phyloP scores from a whole-genome alignment of 92 coral and sea anemone species.

The Meandrina meandrites region DNA sequence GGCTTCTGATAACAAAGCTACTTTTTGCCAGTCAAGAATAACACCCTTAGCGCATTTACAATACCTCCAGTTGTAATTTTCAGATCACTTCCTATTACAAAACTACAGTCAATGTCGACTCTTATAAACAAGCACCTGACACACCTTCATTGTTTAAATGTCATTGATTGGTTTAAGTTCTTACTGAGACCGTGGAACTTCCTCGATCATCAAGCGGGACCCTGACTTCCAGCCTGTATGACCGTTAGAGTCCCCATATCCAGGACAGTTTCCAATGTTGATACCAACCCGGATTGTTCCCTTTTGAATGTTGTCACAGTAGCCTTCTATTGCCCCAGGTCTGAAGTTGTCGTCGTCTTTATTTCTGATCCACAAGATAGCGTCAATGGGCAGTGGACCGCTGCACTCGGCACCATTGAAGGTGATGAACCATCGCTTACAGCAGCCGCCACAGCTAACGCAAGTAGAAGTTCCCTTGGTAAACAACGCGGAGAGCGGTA shows the following conservation, averaged over 20 bases:
- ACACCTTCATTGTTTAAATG: too few species aligned
- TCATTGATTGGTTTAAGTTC: too few species aligned
- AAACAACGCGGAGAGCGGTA: neutral
- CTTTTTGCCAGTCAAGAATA: too few species aligned
- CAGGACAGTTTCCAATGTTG: slow-evolving; percentile 9
- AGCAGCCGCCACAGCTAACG: neutral
- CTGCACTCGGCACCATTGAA: slow-evolving; percentile 6
- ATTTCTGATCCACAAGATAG: neutral
- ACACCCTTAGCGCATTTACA: too few species aligned
- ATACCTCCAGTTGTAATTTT: too few species aligned
- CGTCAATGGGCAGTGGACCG: neutral
- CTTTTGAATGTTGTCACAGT: slow-evolving; percentile 7
- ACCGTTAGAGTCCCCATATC: slow-evolving; percentile 1
- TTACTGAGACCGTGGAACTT: slow-evolving; percentile 2
- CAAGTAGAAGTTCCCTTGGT: neutral
- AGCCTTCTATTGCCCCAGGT: neutral
- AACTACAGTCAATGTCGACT: too few species aligned
- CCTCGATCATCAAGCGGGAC: slow-evolving; percentile 29
- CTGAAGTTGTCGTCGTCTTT: neutral
- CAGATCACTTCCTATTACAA: too few species aligned
- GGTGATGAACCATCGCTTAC: slow-evolving; percentile 6
- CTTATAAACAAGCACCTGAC: neutral
- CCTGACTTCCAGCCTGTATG: slow-evolving; percentile 10
- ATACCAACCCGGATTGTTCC: neutral
- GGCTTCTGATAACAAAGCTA: too few species aligned